Percentiles rank a stretch among this genome's conserved stretches.
Conservation (phyloP, 2,113 vertebrate genomes). For the Ophthalmolycus amberensis region DNA sequence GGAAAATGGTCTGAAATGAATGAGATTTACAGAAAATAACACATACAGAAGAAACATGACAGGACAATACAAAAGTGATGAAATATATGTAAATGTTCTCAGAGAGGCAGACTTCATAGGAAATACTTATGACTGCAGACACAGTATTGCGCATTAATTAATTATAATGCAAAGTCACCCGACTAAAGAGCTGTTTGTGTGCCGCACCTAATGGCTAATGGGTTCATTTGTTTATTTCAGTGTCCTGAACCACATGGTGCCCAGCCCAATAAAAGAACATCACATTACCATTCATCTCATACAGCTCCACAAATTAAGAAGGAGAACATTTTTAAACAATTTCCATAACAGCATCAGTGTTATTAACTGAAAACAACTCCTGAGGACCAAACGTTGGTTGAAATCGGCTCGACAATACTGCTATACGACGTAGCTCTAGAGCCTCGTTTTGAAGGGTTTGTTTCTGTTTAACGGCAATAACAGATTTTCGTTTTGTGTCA, state of each 20-base stretch:
- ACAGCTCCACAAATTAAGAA: no score
- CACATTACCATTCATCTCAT: no score
- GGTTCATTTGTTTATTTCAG: not conserved
- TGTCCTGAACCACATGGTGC: no score
- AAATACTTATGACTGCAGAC: not conserved
- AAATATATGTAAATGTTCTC: not conserved
- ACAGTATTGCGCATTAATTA: not conserved
- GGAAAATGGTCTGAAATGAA: conserved; percentile 3
- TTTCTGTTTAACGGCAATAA: not conserved
- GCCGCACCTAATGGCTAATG: not conserved
- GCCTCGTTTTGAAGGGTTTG: not conserved
- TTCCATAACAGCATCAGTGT: no score
- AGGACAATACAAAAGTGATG: not conserved
- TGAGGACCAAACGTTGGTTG: not conserved
- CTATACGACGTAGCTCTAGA: not conserved
- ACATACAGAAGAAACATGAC: not conserved
- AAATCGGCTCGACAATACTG: not conserved
- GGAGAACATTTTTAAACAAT: no score
- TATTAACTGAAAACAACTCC: not conserved
- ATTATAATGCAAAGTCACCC: not conserved
- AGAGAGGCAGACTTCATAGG: not conserved
- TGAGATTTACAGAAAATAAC: not conserved
- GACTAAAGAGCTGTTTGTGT: not conserved
- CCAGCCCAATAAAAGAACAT: no score
- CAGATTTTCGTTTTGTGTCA: not conserved